Conservation (phyloP, 2,797 vertebrate genomes). For the Thripadectes ignobilis region DNA sequence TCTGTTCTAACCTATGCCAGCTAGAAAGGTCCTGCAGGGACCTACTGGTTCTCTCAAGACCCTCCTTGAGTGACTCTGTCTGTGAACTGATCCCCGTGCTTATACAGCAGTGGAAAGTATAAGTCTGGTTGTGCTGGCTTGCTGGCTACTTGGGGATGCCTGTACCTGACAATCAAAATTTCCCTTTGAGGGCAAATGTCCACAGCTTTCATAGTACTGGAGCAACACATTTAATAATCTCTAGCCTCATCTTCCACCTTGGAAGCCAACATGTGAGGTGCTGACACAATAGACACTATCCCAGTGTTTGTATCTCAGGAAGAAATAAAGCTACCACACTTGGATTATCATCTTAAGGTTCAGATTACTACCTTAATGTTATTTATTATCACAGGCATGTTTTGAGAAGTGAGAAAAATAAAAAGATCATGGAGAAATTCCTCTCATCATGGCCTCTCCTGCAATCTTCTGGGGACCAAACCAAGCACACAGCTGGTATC, state of each 20-base stretch:
- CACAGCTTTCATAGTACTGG: background rate
- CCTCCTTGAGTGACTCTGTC: background rate
- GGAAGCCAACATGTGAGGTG: background rate
- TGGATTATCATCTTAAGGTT: background rate
- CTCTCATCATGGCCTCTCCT: background rate
- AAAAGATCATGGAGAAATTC: background rate
- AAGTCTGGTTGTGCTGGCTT: background rate
- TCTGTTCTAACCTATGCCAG: background rate
- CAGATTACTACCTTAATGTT: background rate
- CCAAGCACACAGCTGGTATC: background rate
- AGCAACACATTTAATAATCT: background rate
- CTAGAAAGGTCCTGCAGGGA: background rate
- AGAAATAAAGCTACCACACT: background rate
- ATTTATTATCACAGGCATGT: background rate
- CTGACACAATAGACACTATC: background rate
- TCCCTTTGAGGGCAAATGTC: background rate
- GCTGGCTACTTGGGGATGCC: background rate
- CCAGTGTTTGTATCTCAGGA: rapidly evolving
- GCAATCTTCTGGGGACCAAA: background rate
- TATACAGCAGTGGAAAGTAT: background rate
- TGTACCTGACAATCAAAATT: background rate
- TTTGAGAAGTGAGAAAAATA: background rate
- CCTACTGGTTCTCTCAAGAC: background rate
- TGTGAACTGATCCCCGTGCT: rapidly evolving
- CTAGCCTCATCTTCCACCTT: background rate